phyloP scores from a whole-genome alignment of 1,140 invertebrate genomes.

The Daktulosphaira vitifoliae region DNA sequence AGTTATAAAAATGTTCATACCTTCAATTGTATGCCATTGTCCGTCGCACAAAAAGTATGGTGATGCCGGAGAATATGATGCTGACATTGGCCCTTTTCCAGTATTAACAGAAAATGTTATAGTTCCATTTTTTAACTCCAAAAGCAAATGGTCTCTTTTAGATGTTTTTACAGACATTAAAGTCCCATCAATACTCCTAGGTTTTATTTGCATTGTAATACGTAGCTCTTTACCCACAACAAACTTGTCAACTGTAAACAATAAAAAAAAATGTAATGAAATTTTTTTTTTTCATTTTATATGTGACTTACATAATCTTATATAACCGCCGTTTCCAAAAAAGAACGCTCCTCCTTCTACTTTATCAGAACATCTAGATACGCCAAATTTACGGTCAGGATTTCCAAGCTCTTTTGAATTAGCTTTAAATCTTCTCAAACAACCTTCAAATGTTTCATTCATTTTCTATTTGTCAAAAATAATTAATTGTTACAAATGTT shows the following conservation, averaged over 20 bases:
- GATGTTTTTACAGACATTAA: conserved; percentile 70
- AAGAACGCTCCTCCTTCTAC: conserved; percentile 87
- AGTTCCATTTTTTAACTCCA: conserved; percentile 80
- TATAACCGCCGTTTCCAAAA: conserved; percentile 59
- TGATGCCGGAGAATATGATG: conserved; percentile 60
- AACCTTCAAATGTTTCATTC: conserved; percentile 67
- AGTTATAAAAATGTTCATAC: conserved; percentile 46
- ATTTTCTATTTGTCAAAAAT: conserved; percentile 44
- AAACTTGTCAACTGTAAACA: conserved; percentile 57
- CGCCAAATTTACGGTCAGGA: conserved; percentile 50
- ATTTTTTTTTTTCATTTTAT: neutral
- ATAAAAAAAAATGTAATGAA: conserved; percentile 10
- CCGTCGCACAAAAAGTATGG: conserved; percentile 76
- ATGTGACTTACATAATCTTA: conserved; percentile 56
- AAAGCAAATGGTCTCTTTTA: conserved; percentile 67
- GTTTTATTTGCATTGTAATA: conserved; percentile 79
- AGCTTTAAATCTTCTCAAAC: conserved; percentile 69
- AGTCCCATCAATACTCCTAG: conserved; percentile 70
- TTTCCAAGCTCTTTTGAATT: conserved; percentile 48
- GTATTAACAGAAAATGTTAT: conserved; percentile 77
- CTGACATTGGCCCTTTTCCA: conserved; percentile 66
- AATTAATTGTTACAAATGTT: too few species aligned
- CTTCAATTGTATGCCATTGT: conserved; percentile 81
- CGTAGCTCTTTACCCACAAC: conserved; percentile 66
- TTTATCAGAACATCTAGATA: conserved; percentile 69